phyloP scores from a whole-genome alignment of 2,797 vertebrate species.

The Tolypeutes matacus region DNA sequence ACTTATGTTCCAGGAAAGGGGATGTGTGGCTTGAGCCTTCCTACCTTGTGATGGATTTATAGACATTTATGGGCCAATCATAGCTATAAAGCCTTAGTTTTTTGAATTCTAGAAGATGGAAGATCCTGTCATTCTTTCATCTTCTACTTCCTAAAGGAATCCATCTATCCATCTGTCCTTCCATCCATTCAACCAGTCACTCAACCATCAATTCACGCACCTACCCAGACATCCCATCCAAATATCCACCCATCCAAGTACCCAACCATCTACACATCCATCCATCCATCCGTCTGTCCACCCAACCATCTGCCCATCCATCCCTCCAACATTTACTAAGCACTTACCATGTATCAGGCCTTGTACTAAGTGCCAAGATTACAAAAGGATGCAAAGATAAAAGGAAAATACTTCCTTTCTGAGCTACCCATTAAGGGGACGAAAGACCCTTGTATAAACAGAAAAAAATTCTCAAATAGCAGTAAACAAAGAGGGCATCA shows the following conservation, averaged over 20 bases:
- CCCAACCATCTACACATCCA: not conserved
- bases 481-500: not conserved
- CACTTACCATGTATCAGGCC: not conserved
- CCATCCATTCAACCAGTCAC: not conserved
- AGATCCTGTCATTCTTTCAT: not conserved
- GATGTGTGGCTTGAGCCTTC: not conserved
- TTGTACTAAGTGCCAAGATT: not conserved
- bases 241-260: too few relatives aligned
- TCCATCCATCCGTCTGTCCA: accelerated
- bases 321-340: not conserved
- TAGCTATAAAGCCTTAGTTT: not conserved
- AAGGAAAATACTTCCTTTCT: not conserved
- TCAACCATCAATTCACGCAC: not conserved
- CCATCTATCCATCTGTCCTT: not conserved
- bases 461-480: not conserved
- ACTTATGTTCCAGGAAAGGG: not conserved
- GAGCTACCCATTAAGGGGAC: not conserved
- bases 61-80: not conserved
- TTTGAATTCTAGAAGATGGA: not conserved
- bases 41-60: not conserved
- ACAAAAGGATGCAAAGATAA: not conserved
- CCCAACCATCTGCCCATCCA: too few relatives aligned
- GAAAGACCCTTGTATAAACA: not conserved
- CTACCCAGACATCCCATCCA: too few relatives aligned
- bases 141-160: not conserved